A percentile compares a stretch with the other conserved stretches of the same genome.
phyloP scores from a whole-genome alignment of 2,888 invertebrate genomes.

The Machimus atricapillus region DNA sequence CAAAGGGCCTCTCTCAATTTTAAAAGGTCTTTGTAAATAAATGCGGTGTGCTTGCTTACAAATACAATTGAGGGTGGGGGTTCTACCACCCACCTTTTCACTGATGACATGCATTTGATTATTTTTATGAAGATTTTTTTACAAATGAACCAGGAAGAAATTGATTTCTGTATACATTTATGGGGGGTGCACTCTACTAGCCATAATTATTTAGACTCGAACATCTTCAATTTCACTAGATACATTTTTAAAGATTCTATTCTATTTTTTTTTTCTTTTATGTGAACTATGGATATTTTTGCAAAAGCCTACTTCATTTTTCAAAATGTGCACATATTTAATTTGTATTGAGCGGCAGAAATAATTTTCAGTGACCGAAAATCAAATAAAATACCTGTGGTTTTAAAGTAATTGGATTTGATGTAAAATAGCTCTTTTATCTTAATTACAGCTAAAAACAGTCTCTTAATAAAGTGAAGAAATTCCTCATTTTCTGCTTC shows the following conservation, averaged over 20 bases:
- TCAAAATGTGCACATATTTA: background rate
- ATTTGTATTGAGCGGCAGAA: background rate
- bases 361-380: background rate
- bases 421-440: no score
- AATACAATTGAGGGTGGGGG: background rate
- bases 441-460: no score
- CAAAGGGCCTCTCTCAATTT: background rate
- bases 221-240: background rate
- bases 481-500: no score
- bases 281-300: background rate
- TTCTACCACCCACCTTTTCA: background rate
- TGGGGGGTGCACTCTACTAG: background rate
- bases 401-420: no score
- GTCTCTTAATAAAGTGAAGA: no score
- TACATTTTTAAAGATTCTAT: background rate
- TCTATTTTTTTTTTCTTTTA: background rate
- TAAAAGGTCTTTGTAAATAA: conserved; percentile 15
- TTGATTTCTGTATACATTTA: background rate
- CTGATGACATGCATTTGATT: background rate
- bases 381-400: no score
- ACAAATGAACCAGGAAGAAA: background rate
- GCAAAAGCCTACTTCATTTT: background rate
- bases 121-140: background rate
- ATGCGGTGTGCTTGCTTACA: conserved; percentile 9
- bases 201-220: background rate